These are phyloP conservation scores for Tragelaphus buxtoni DNA, from an alignment of 2,113 vertebrate species.

Conservation along the genomic window DNA sequence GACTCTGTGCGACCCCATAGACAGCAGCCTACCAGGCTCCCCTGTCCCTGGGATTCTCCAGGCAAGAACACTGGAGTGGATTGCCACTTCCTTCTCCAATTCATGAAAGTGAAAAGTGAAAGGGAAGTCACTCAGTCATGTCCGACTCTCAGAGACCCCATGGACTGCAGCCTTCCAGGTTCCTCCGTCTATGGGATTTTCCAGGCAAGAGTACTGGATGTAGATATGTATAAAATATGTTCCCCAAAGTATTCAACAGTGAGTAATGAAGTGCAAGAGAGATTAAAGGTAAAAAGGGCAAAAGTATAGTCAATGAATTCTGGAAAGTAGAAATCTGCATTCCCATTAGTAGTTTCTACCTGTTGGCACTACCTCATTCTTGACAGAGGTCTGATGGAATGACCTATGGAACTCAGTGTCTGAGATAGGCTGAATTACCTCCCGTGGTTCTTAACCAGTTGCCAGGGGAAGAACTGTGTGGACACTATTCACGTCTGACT, in stretches of 20 bases:
- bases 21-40: too few relatives aligned
- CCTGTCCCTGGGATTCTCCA: too few relatives aligned
- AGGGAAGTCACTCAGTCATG: too few relatives aligned
- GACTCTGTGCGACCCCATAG: too few relatives aligned
- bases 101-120: too few relatives aligned
- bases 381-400: neutral
- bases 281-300: neutral
- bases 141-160: too few relatives aligned
- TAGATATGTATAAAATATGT: neutral
- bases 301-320: neutral
- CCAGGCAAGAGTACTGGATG: too few relatives aligned
- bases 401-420: too few relatives aligned
- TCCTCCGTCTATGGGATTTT: too few relatives aligned
- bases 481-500: neutral
- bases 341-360: neutral
- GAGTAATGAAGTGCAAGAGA: neutral
- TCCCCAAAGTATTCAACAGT: neutral
- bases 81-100: too few relatives aligned
- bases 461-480: neutral
- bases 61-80: too few relatives aligned
- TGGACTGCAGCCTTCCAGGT: too few relatives aligned
- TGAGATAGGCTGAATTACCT: neutral
- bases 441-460: accelerated
- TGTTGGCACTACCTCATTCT: neutral
- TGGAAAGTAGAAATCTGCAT: neutral